A percentile compares a stretch with the other conserved stretches of the same genome.
Conservation (phyloP, 2,888 invertebrate species). For the Drosophila lutescens region DNA sequence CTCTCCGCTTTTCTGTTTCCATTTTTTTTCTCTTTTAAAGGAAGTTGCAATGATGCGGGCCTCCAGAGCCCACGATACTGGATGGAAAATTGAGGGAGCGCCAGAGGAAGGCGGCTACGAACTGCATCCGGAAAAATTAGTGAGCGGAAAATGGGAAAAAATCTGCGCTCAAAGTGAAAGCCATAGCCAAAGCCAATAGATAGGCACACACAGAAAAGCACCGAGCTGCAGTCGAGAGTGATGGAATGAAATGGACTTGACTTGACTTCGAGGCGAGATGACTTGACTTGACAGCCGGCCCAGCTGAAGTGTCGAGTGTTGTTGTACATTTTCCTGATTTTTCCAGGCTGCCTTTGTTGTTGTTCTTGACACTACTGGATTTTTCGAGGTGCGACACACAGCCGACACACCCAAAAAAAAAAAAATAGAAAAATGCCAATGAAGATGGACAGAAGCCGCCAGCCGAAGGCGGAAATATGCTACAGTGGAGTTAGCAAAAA, state of each 20-base stretch:
- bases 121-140: constrained; percentile 73
- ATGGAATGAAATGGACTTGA: constrained; percentile 51
- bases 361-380: constrained; percentile 1
- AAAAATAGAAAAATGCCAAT: constrained; percentile 3
- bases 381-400: constrained; percentile 43
- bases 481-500: constrained; percentile 34
- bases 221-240: constrained; percentile 33
- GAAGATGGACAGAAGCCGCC: constrained; percentile 43
- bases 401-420: constrained; percentile 40
- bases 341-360: background rate
- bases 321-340: constrained; percentile 22
- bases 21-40: constrained; percentile 46
- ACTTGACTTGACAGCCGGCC: constrained; percentile 37
- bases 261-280: constrained; percentile 8
- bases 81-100: constrained; percentile 18
- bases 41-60: constrained; percentile 71
- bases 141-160: constrained; percentile 65
- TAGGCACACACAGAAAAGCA: constrained; percentile 20
- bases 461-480: constrained; percentile 44
- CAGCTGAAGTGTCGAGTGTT: constrained; percentile 26
- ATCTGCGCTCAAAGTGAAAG: constrained; percentile 65
- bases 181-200: constrained; percentile 48
- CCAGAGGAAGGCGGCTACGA: constrained; percentile 51
- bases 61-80: constrained; percentile 28
- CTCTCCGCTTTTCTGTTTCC: constrained; percentile 11